Conservation (phyloP, 2,113 vertebrate species). For the Poeciliopsis turrubarensis region DNA sequence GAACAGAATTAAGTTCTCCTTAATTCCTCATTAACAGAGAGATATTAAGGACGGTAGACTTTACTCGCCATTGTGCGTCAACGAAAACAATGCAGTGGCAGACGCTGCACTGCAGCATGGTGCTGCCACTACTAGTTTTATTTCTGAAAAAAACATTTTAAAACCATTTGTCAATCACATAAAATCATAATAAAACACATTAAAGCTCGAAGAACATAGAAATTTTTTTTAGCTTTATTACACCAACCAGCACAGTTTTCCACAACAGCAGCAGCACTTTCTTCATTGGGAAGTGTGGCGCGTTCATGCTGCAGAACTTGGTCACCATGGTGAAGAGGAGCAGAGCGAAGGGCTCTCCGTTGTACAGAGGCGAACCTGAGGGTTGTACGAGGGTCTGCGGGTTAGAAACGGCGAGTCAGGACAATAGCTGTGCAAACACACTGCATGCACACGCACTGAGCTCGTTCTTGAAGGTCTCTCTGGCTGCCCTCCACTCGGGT, state of each 20-base stretch:
- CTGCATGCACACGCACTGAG: conserved; percentile 72
- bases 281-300: conserved; percentile 98
- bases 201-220: neutral
- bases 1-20: too few relatives aligned
- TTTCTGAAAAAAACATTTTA: too few relatives aligned
- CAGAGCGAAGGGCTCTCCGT: conserved; percentile 91
- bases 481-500: conserved; percentile 83
- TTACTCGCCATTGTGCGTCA: too few relatives aligned
- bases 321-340: conserved; percentile 96
- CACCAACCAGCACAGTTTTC: conserved; percentile 93
- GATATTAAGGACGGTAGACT: too few relatives aligned
- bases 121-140: neutral
- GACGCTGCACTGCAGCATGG: neutral
- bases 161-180: too few relatives aligned
- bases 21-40: too few relatives aligned
- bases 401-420: neutral
- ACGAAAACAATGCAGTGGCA: too few relatives aligned
- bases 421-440: neutral
- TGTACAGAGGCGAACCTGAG: conserved; percentile 87
- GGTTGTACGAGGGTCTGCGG: neutral
- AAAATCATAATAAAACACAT: too few relatives aligned
- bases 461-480: conserved; percentile 90
- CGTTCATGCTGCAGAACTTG: conserved; percentile 97
- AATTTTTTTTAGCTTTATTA: too few relatives aligned
- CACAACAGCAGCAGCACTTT: conserved; percentile 96